Evolutionary conservation across 2,797 vertebrate species (phyloP), one percentile per base, ranked within the genome.

Genomic region (Chloroceryle inda): DNA sequence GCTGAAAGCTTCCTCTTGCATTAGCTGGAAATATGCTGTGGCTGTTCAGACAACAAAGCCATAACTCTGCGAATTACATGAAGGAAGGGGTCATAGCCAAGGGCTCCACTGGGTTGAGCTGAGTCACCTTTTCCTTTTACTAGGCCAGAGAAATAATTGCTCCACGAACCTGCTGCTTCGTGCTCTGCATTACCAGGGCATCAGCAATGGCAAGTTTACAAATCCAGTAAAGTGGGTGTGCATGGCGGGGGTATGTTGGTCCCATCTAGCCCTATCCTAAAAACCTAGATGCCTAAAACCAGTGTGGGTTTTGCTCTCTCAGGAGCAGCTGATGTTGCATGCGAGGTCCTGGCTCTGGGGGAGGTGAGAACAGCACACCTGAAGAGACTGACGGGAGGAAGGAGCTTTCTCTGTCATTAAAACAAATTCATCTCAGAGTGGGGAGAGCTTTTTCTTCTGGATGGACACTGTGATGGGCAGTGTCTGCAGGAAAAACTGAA

Each of bases 1-100:
- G 52, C 72, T 83, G 85, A 80, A 88, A 83, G 10, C 47, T 81
- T 94, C 78, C 31, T 83, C 61, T 93, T 68, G 62, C 33, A 4
- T 71, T 74, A 66, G 27, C 8, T 59, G 49, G 44, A 88, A 83
- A 69, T 37, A 29, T 6, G 22, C 24, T 0, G 1, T n/a, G 37
- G 27, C 17, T 76, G 18, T 50, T 67, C 56, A 79, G 72, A 59
- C 19, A 66, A 66, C 11, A 6, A 59, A 80, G 33, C 6, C 4
- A 21, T 42, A 76, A 64, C 35, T 47, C 9, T 5, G 37, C 1
- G 1, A 45, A 49, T 50, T 53, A 78, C 26, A 47, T 80, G 72
- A 83, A 89, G 38, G 63, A 76, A 45, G 9, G 47, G 35, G 27
- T 62, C 26, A 2, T 20, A 58, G 50, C 50, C 0, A 0, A 73